These are phyloP conservation scores for Colaptes auratus DNA, from an alignment of 2,113 vertebrate species.

Conservation along the genomic window DNA sequence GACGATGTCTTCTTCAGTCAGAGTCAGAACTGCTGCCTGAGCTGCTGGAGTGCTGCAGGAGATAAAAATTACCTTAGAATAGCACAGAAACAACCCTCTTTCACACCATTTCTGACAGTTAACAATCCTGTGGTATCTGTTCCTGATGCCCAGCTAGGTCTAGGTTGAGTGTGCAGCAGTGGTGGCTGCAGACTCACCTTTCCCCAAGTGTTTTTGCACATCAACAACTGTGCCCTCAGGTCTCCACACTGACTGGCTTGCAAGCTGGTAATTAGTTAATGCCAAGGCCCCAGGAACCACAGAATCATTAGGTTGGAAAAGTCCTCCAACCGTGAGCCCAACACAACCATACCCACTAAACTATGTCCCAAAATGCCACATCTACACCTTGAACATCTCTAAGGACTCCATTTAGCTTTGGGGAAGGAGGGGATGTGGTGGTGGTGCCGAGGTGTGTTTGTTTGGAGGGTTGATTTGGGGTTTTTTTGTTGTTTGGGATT, in stretches of 20 bases:
- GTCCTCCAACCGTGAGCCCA: too few species aligned
- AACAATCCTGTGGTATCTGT: neutral
- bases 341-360: too few species aligned
- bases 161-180: neutral
- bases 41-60: conserved; percentile 22
- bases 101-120: neutral
- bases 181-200: neutral
- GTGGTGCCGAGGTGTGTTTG: too few species aligned
- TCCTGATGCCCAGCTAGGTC: neutral
- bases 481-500: too few species aligned
- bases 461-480: too few species aligned
- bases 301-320: too few species aligned
- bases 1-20: conserved; percentile 9
- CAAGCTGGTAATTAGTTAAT: neutral
- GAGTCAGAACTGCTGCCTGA: conserved; percentile 63
- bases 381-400: too few species aligned
- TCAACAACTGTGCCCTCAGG: neutral
- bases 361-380: too few species aligned
- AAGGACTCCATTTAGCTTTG: too few species aligned
- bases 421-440: too few species aligned
- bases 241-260: neutral
- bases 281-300: neutral
- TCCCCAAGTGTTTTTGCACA: neutral
- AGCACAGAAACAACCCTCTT: neutral
- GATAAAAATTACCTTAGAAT: neutral